A percentile compares a stretch with the other conserved stretches of the same genome.
Evolutionary conservation across 2,113 vertebrate genomes (phyloP).

Genomic region (Boleophthalmus pectinirostris): DNA sequence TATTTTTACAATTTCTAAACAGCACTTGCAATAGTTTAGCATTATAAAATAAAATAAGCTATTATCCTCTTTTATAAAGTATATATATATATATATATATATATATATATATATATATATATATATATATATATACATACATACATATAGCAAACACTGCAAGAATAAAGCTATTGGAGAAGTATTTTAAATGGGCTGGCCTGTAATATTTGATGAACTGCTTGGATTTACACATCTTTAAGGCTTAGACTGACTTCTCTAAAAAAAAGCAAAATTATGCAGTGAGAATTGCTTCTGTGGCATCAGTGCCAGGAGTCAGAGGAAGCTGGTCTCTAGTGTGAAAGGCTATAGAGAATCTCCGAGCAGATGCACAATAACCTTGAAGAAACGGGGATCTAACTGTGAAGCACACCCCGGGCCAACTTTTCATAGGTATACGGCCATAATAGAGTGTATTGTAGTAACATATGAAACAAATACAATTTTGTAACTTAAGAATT

Average conservation of each 20-base stretch:
- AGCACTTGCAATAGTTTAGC: background rate
- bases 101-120: no score
- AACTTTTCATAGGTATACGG: background rate
- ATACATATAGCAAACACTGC: no score
- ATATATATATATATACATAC: no score
- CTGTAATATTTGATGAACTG: background rate
- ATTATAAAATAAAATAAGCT: background rate
- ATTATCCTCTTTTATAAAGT: background rate
- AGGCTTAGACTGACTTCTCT: background rate
- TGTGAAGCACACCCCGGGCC: background rate
- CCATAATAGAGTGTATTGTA: background rate
- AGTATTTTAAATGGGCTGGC: background rate
- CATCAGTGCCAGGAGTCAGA: background rate
- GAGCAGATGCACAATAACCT: background rate
- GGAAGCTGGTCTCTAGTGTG: background rate
- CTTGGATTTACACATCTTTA: background rate
- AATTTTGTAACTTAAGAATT: slow-evolving; percentile 18
- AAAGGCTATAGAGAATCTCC: background rate
- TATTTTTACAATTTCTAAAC: background rate
- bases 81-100: no score
- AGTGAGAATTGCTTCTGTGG: background rate
- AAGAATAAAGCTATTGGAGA: background rate
- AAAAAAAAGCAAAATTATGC: background rate
- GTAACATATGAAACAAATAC: background rate
- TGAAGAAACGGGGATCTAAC: background rate